Evolutionary conservation across 1,140 invertebrate species (phyloP), one percentile per base, ranked within the genome.

Genomic region (Caenorhabditis elegans): DNA sequence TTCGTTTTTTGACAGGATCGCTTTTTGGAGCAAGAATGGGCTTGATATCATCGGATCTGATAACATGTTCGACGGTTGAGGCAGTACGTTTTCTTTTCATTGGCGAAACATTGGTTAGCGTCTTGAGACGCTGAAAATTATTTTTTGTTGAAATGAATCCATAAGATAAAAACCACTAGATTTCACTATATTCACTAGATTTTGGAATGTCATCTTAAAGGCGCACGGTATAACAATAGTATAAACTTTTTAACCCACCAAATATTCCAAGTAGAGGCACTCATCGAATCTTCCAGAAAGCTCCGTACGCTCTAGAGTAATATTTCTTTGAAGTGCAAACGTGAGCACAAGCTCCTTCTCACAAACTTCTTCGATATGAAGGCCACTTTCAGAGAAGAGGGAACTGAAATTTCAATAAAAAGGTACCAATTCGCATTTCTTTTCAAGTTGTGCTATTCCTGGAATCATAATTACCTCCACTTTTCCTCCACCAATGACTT

Each of bases 181-280:
- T n/a, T n/a, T n/a, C n/a, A n/a, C n/a, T n/a, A n/a, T n/a, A n/a
- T n/a, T n/a, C n/a, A n/a, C n/a, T n/a, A n/a, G n/a, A n/a, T n/a
- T n/a, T n/a, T n/a, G n/a, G n/a, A n/a, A n/a, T n/a, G n/a, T n/a
- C n/a, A n/a, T n/a, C n/a, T n/a, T n/a, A n/a, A n/a, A n/a, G n/a
- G n/a, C n/a, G n/a, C n/a, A n/a, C n/a, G n/a, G n/a, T n/a, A n/a
- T n/a, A n/a, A n/a, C n/a, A 31, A 31, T 0, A 55, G n/a, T 2
- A 22, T 13, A 17, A 31, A 31, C 11, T 17, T 31, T n/a, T n/a
- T n/a, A n/a, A n/a, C n/a, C n/a, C n/a, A 39, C 60, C 60, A 39
- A 39, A n/a, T 70, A 70, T 43, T 70, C 60, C 60, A 70, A 22
- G n/a, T 70, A 70, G 22, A 70, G 60, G 60, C 60, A 70, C 26